Conservation (phyloP, 2,797 vertebrate species). For the Pitangus sulphuratus region DNA sequence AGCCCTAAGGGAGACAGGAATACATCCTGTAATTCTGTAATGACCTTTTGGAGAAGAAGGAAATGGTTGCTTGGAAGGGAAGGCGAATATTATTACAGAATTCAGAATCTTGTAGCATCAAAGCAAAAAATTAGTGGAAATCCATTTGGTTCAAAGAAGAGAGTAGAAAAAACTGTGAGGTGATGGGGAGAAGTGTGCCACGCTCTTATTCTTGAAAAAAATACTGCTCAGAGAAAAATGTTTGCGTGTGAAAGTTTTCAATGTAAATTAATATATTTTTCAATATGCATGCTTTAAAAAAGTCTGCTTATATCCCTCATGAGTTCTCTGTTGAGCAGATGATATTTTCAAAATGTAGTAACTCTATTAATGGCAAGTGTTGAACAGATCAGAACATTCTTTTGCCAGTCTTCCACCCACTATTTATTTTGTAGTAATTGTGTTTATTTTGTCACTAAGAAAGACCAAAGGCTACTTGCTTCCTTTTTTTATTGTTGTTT, state of each 20-base stretch:
- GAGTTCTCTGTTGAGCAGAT: neutral
- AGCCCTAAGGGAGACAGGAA: neutral
- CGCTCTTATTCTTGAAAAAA: neutral
- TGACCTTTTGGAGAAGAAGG: neutral
- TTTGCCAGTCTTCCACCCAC: neutral
- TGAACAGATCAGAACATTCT: neutral
- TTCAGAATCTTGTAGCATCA: neutral
- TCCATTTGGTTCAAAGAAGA: neutral
- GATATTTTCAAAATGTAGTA: neutral
- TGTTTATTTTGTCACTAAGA: neutral
- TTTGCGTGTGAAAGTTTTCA: neutral
- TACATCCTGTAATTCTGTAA: neutral
- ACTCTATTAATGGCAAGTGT: neutral
- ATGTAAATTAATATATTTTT: neutral
- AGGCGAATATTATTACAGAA: neutral
- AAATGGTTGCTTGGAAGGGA: neutral
- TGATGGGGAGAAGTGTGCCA: neutral
- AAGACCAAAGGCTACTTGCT: neutral
- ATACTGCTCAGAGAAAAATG: neutral
- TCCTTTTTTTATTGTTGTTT: neutral
- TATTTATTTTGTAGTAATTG: neutral
- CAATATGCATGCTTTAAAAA: neutral
- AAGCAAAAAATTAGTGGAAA: slow-evolving; percentile 3
- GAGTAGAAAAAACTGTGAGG: neutral
- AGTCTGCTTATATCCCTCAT: neutral